A percentile compares a stretch with the other conserved stretches of the same genome.
Conservation (phyloP, 2,888 invertebrate genomes). For the Sesia bembeciformis region DNA sequence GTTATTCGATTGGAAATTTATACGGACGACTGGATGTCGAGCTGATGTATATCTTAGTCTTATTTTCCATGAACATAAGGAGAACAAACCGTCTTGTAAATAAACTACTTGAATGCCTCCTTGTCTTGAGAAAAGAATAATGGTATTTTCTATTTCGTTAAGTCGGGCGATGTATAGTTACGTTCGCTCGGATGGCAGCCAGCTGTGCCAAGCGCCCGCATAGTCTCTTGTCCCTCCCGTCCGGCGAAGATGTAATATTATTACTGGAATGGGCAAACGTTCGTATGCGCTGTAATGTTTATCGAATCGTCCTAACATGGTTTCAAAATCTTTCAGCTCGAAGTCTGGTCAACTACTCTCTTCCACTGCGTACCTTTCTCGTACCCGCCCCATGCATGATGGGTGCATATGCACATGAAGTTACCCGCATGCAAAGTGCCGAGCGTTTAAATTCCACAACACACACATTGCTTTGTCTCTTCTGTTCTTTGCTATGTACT, state of each 20-base stretch:
- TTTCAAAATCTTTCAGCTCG: background rate
- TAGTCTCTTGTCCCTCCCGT: constrained; percentile 37
- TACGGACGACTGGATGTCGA: no score
- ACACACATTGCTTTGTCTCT: no score
- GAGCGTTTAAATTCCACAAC: no score
- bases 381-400: no score
- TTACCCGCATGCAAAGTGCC: no score
- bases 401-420: no score
- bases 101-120: constrained; percentile 67
- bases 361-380: no score
- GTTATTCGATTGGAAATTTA: no score
- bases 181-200: constrained; percentile 63
- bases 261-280: background rate
- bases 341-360: no score
- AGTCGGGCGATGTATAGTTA: constrained; percentile 53
- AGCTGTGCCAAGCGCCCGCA: constrained; percentile 48
- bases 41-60: no score
- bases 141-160: constrained; percentile 72
- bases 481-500: no score
- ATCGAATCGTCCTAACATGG: background rate
- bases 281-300: background rate
- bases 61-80: background rate
- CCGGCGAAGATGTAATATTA: constrained; percentile 32
- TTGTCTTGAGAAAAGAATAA: constrained; percentile 67
- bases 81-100: constrained; percentile 42